Percentiles rank a stretch among this genome's conserved stretches.
Evolutionary conservation across 2,113 vertebrate species (phyloP).

Genomic region (Panthera tigris): DNA sequence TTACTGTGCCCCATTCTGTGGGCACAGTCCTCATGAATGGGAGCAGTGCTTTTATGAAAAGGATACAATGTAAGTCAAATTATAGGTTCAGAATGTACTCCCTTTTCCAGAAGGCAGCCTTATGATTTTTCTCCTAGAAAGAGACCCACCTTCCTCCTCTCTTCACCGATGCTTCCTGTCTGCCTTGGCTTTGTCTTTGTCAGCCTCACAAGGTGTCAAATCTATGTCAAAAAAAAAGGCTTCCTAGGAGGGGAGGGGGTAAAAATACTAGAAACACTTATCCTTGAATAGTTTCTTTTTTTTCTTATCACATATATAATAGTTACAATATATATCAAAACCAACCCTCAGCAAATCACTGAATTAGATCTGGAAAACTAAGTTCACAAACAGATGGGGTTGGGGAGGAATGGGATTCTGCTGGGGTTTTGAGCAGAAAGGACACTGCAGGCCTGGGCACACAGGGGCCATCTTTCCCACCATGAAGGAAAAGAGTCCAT

Average conservation of each 20-base stretch:
- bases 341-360: neutral
- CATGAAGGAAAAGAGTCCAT: neutral
- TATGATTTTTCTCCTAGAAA: neutral
- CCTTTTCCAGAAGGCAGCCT: neutral
- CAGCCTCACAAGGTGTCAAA: neutral
- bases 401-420: too few relatives aligned
- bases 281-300: neutral
- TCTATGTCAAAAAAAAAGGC: neutral
- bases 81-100: neutral
- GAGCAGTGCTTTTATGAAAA: neutral
- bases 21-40: neutral
- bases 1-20: neutral
- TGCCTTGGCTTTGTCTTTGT: neutral
- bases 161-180: neutral
- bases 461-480: neutral
- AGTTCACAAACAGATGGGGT: neutral
- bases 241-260: neutral
- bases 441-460: neutral
- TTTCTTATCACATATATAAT: neutral
- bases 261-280: neutral
- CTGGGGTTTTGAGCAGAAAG: neutral
- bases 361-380: neutral
- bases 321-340: neutral
- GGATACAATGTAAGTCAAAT: neutral
- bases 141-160: neutral